A percentile compares a stretch with the other conserved stretches of the same genome.
phyloP scores from a whole-genome alignment of 1,140 invertebrate species.

The Eulimnadia texana region DNA sequence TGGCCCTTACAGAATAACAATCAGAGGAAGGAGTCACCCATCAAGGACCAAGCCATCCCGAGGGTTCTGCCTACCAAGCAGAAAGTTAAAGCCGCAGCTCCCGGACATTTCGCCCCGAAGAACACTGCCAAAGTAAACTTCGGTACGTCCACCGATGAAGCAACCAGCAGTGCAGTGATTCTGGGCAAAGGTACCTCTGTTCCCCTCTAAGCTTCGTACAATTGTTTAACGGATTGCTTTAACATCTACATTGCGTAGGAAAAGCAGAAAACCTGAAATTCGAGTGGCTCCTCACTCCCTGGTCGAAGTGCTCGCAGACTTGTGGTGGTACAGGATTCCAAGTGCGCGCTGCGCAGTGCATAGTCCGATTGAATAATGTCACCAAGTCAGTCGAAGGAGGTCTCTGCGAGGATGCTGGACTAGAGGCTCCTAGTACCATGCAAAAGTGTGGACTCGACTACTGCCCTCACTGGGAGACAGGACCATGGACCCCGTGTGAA shows the following conservation, averaged over 20 bases:
- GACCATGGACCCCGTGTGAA: constrained; percentile 53
- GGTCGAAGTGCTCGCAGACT: constrained; percentile 70
- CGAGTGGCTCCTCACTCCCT: constrained; percentile 63
- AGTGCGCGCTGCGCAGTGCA: constrained; percentile 51
- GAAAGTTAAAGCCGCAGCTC: constrained; percentile 10
- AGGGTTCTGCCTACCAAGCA: constrained; percentile 2
- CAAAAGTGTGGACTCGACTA: constrained; percentile 49
- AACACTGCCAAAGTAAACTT: not conserved
- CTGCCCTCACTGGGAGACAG: constrained; percentile 54
- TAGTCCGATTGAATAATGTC: constrained; percentile 40
- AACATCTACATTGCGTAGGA: constrained; percentile 15
- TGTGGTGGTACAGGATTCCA: constrained; percentile 64
- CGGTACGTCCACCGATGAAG: constrained; percentile 17
- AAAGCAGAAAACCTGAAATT: constrained; percentile 38
- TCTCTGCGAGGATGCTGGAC: constrained; percentile 51
- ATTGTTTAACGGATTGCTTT: not conserved
- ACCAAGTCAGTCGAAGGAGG: constrained; percentile 43
- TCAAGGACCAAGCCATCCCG: constrained; percentile 22
- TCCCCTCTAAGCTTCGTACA: not conserved
- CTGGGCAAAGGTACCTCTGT: constrained; percentile 29
- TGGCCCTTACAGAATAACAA: constrained; percentile 47
- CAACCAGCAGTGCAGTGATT: constrained; percentile 25
- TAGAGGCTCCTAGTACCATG: constrained; percentile 44
- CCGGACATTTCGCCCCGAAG: constrained; percentile 11
- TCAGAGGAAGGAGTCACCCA: constrained; percentile 1